Evolutionary conservation across 2,888 invertebrate genomes (phyloP), one percentile per base, ranked within the genome.

Genomic region (Oligia latruncula): DNA sequence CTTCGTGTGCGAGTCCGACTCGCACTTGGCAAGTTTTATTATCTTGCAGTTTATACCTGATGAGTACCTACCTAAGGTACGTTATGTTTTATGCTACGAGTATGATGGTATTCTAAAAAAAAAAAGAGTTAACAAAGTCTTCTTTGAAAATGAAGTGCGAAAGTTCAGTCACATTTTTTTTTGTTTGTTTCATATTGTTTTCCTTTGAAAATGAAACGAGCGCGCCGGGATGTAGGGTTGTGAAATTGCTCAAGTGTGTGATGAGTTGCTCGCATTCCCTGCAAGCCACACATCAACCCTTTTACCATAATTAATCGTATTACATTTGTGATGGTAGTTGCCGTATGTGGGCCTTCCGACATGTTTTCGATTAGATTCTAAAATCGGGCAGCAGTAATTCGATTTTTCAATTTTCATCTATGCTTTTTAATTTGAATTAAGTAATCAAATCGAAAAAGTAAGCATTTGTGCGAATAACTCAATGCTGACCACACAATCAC

Each of bases 251-350:
- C 71, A 74, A 77, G 86, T 72, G 82, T 77, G 71, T 77, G 74
- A 73, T 79, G 79, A 84, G 71, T 80, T 71, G 84, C 71, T 74
- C 80, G 60, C 68, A 72, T 84, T 83, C 64, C 62, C 68, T 35
- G 6, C 46, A 65, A 80, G 40, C 70, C 73, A 40, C 73, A 79
- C 72, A 73, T 70, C 35, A 62, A 80, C 84, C 78, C 72, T 79
- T 65, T 79, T 46, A 65, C 68, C 84, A 84, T 80, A 80, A 71
- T 84, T 73, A 73, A 80, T 84, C 62, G 85, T 82, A 40, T 70
- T 55, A 78, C 79, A 68, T 80, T 46, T 52, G 23, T 68, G 72
- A 43, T 40, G 29, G 72, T 29, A 46, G 35, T 60, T 40, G 58
- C 15, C 35, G 40, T 9, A 11, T 13, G 49, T 40, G 35, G 35